These are phyloP conservation scores for Andrena minutula DNA, from an alignment of 2,888 invertebrate species.

Conservation along the genomic window DNA sequence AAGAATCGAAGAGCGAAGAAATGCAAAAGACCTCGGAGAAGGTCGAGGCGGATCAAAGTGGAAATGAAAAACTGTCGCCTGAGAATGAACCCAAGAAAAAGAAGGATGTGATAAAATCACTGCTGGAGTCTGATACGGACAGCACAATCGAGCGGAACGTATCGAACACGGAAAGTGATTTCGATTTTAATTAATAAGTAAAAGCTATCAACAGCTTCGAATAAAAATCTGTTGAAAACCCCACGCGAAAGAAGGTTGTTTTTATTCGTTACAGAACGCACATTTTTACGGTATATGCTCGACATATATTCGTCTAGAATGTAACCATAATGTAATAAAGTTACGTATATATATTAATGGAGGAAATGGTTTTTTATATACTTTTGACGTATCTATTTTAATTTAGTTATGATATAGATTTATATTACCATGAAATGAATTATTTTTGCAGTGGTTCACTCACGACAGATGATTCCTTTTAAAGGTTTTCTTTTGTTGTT, in stretches of 20 bases:
- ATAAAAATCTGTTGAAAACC: not conserved
- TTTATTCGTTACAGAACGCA: slow-evolving; percentile 12
- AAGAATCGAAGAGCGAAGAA: slow-evolving; percentile 17
- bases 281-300: not conserved
- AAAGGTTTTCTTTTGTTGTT: not conserved
- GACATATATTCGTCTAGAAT: slow-evolving; percentile 16
- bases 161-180: slow-evolving; percentile 83
- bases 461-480: not conserved
- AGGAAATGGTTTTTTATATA: not conserved
- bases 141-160: slow-evolving; percentile 81
- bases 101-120: slow-evolving; percentile 77
- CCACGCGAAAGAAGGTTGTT: slow-evolving; percentile 3
- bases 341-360: slow-evolving; percentile 10
- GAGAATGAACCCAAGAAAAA: slow-evolving; percentile 68
- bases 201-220: not conserved
- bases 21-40: not conserved
- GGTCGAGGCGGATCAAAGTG: not conserved
- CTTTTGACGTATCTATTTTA: not conserved
- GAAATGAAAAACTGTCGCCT: slow-evolving; percentile 35
- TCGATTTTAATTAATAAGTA: slow-evolving; percentile 80
- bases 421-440: not conserved
- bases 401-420: not conserved
- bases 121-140: slow-evolving; percentile 82
- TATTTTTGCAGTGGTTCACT: not conserved
- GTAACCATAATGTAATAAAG: slow-evolving; percentile 43